These are phyloP conservation scores for Ochotona princeps DNA, from an alignment of 2,113 vertebrate species.

Conservation along the genomic window DNA sequence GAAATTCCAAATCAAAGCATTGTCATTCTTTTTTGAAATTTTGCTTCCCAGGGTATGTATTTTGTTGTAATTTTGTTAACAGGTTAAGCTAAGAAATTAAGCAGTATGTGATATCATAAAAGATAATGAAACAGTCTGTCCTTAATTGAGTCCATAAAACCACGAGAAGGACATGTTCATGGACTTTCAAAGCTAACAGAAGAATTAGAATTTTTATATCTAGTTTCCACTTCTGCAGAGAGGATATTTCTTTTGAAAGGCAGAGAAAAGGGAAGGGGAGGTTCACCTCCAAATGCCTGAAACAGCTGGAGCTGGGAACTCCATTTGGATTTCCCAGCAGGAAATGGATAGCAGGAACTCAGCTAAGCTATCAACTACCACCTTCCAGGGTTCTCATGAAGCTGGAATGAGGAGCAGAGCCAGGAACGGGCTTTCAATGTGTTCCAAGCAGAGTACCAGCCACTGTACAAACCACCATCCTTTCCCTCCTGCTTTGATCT, in stretches of 20 bases:
- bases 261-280: too few relatives aligned
- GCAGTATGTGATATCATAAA: neutral
- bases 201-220: neutral
- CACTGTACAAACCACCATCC: too few relatives aligned
- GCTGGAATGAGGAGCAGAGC: too few relatives aligned
- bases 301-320: too few relatives aligned
- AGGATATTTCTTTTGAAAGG: neutral
- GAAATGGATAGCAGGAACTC: too few relatives aligned
- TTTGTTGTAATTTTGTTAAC: neutral
- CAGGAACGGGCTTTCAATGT: too few relatives aligned
- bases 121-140: neutral
- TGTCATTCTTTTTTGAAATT: neutral
- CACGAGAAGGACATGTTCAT: neutral
- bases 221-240: neutral
- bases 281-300: too few relatives aligned
- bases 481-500: neutral
- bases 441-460: too few relatives aligned
- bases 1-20: constrained; percentile 20
- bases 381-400: too few relatives aligned
- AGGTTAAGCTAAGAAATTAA: constrained; percentile 15
- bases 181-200: neutral
- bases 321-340: too few relatives aligned
- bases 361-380: too few relatives aligned
- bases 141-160: neutral
- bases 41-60: neutral